Evolutionary conservation across 2,797 vertebrate species (phyloP), one percentile per base, ranked within the genome.

Genomic region (Sciurus vulgaris): DNA sequence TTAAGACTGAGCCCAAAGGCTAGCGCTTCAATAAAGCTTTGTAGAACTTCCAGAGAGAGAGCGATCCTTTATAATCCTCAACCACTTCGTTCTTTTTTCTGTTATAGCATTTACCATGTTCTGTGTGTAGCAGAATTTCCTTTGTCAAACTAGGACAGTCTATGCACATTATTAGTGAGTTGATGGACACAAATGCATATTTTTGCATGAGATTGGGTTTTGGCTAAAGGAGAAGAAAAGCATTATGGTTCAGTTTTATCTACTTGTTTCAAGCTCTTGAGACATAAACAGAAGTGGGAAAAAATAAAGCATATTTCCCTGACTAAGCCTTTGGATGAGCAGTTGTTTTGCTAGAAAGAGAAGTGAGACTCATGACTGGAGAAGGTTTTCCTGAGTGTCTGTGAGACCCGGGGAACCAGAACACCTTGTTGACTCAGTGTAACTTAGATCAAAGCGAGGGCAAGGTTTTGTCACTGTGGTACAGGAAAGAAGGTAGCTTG

Each of bases 191-290:
- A 69, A 72, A 63, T 54, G 1, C 47, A 38, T 59, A 33, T 72
- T 94, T 94, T 95, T 81, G 5, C 11, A 30, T 59, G 26, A 63
- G 5, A 74, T 56, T 89, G n/a, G 3, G 47, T 81, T 92, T 95
- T 90, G 35, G 12, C 5, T 72, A 81, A 91, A 84, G n/a, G 20
- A 77, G 24, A 93, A 77, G 12, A 15, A 18, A 54, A 49, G 22
- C 88, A 13, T 72, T 72, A 65, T 92, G 67, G 44, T 85, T 65
- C 38, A 51, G 14, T 54, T 84, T 90, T 70, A 86, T 77, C 41
- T 88, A 12, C 51, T 44, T 85, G 28, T 85, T 92, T 92, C 28
- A 63, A 93, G 11, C 1, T 91, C 70, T 94, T 85, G 49, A 93
- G 54, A 83, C 12, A 86, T 9, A 69, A 77, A 82, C 5, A 69